Conservation (phyloP, 2,888 invertebrate genomes). For the Chromoteleia sp. region DNA sequence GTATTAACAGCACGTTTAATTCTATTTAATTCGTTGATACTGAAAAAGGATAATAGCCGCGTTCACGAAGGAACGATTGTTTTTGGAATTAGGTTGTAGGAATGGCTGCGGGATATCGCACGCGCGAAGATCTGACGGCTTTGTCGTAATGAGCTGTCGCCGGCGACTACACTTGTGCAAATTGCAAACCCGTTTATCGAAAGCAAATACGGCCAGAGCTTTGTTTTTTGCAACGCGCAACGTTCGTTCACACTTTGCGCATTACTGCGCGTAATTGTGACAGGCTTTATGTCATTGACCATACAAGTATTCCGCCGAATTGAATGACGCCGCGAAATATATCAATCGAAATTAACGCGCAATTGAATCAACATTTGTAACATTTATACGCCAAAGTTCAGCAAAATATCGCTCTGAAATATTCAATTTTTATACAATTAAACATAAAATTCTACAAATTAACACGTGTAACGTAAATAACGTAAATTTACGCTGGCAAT, state of each 20-base stretch:
- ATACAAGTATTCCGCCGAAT: conserved; percentile 13
- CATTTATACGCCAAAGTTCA: conserved; percentile 9
- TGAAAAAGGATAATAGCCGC: conserved; percentile 23
- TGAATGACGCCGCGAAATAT: conserved; percentile 35
- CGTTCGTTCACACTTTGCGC: conserved; percentile 55
- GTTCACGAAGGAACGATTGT: conserved; percentile 35
- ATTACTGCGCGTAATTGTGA: conserved; percentile 59
- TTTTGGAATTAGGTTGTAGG: conserved; percentile 26
- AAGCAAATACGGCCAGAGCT: conserved; percentile 47
- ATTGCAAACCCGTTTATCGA: conserved; percentile 48
- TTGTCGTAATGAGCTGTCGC: conserved; percentile 46
- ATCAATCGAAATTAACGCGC: conserved; percentile 31
- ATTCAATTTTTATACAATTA: no score
- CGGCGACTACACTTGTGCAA: conserved; percentile 48
- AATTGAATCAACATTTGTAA: conserved; percentile 17
- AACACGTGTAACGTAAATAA: no score
- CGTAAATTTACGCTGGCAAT: no score
- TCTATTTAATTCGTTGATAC: no score
- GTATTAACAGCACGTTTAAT: no score
- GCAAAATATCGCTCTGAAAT: neutral
- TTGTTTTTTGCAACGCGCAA: conserved; percentile 48
- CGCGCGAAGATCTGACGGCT: conserved; percentile 22
- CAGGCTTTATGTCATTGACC: conserved; percentile 56
- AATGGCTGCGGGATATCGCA: conserved; percentile 14
- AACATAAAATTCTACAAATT: no score